Base-by-base conservation (phyloP, 2,888 invertebrate genomes). In the Carpatolechia fugitivella region DNA sequence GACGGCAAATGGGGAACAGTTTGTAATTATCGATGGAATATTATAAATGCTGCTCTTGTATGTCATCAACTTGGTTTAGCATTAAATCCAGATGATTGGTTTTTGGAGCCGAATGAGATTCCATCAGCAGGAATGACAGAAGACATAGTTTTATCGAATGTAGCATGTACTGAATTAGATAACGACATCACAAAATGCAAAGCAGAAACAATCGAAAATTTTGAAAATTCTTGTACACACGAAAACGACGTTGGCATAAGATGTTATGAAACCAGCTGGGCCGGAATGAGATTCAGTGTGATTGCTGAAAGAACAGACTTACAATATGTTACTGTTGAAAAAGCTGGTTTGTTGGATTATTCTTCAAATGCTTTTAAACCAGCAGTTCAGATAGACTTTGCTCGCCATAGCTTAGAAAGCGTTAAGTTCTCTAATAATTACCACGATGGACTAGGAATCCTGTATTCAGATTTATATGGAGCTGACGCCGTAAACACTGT, bases 11-110 rank as follows among this genome's bases (percentile, higher is more conserved):
- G 99, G 99, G 99, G 99, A 33, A 99, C 99, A 0, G 97, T 99
- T 0, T 99, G 99, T 77, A 97, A 97, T 82, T 97, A 99, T 76
- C 96, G 96, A 46, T 99, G 99, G 98, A 98, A 95, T 44, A 94
- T 97, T 16, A 91, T 94, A 41, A 95, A 97, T 73, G 98, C 99
- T 0, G 97, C 98, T 0, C 85, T 99, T 48, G 98, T 97, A 0
- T 99, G 99, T 72, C 96, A 98, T 80, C 99, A 99, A 82, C 85
- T 99, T 60, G 99, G 99, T 0, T 91, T 97, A 59, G 96, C 96
- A 0, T 91, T 98, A 13, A 98, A 99, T 80, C 98, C 98, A 0
- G 93, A 95, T 63, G 96, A 98, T 80, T 98, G 98, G 97, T 93
- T 93, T 61, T 87, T 98, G 65, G 95, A 96, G 73, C 92, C 94